A percentile compares a stretch with the other conserved stretches of the same genome.
phyloP scores from a whole-genome alignment of 2,888 invertebrate genomes.

The Ormyrus thymus region DNA sequence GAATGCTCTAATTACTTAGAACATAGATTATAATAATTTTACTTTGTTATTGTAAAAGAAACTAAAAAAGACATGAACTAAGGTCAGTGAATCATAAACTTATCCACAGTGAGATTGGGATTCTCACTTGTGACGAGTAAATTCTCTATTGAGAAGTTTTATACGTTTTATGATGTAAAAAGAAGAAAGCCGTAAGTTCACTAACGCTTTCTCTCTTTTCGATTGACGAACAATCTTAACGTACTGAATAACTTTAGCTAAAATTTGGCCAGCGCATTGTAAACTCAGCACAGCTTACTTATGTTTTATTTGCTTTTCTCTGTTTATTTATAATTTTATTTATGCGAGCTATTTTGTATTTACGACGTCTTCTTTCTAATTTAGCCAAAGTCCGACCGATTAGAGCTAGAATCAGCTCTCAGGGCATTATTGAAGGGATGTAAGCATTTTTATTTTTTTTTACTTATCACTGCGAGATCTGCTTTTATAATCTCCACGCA shows the following conservation, averaged over 20 bases:
- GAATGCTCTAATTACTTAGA: conserved; percentile 34
- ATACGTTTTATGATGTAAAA: not conserved
- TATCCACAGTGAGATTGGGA: not conserved
- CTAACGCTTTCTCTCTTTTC: not conserved
- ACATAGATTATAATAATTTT: not conserved
- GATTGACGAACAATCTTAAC: not conserved
- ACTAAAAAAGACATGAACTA: conserved; percentile 36
- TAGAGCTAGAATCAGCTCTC: conserved; percentile 52
- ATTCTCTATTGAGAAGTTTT: conserved; percentile 8
- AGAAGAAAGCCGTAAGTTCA: conserved; percentile 3
- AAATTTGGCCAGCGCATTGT: not conserved
- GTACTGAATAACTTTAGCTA: not conserved
- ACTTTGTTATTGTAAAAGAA: conserved; percentile 31
- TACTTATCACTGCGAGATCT: conserved; percentile 33
- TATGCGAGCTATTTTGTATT: not conserved
- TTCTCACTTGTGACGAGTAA: not conserved
- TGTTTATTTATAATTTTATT: conserved; percentile 11
- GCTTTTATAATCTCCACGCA: conserved; percentile 37
- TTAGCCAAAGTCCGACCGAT: conserved; percentile 54
- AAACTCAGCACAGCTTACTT: not conserved
- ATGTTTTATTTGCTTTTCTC: not conserved
- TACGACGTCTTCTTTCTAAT: conserved; percentile 29
- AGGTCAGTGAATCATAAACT: conserved; percentile 52
- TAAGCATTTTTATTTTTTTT: conserved; percentile 55
- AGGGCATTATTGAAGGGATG: conserved; percentile 65